These are phyloP conservation scores for Drosophila prolongata DNA, from an alignment of 2,888 invertebrate species.

Conservation along the genomic window DNA sequence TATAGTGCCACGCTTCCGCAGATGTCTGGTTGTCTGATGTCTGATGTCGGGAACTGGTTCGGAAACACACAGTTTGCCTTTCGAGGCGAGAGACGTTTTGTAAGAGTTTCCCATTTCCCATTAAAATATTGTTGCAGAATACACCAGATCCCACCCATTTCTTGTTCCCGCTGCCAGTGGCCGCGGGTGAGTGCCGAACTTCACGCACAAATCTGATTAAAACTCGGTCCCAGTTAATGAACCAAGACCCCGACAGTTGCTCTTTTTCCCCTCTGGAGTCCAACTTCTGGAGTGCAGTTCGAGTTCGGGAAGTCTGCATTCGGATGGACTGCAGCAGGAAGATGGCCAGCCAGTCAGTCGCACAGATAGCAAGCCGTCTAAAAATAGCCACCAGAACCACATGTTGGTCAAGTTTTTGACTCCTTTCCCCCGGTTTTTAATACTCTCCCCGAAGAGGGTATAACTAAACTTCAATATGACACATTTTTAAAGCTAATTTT, in stretches of 20 bases:
- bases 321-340: conserved; percentile 12
- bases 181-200: conserved; percentile 47
- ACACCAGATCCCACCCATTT: conserved; percentile 59
- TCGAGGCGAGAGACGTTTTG: conserved; percentile 24
- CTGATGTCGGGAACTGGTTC: conserved; percentile 63
- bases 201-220: conserved; percentile 76
- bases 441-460: neutral
- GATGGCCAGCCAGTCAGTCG: conserved; percentile 23
- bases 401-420: conserved; percentile 71
- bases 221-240: conserved; percentile 42
- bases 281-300: conserved; percentile 8
- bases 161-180: conserved; percentile 48
- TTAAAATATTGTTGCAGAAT: conserved; percentile 40
- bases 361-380: conserved; percentile 54
- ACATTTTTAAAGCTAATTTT: too few species aligned
- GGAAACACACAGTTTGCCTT: conserved; percentile 24
- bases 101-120: conserved; percentile 41
- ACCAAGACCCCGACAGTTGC: conserved; percentile 35
- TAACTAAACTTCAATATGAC: too few species aligned
- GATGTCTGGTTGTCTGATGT: conserved; percentile 41
- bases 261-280: neutral
- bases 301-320: conserved; percentile 8
- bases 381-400: conserved; percentile 66
- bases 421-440: conserved; percentile 6
- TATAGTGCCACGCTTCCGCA: conserved; percentile 73